A percentile compares a stretch with the other conserved stretches of the same genome.
These are phyloP conservation scores for Boloria selene DNA, from an alignment of 2,888 invertebrate genomes.

Conservation along the genomic window DNA sequence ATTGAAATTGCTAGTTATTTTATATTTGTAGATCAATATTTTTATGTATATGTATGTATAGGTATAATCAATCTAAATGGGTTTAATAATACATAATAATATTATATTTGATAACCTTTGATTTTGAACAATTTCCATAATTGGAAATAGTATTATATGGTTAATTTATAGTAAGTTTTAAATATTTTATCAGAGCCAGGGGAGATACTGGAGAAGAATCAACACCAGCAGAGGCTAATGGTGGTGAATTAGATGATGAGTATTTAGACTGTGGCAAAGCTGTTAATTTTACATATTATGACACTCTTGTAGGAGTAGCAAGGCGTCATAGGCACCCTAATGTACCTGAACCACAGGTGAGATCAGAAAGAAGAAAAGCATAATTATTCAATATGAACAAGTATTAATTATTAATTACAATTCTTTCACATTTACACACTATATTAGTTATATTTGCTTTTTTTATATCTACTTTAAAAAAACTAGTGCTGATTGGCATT, in stretches of 20 bases:
- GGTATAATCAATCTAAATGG: no score
- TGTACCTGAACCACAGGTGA: constrained; percentile 90
- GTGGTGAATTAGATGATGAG: constrained; percentile 80
- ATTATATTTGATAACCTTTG: no score
- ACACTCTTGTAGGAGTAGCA: constrained; percentile 93
- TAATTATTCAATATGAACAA: no score
- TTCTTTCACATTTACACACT: background rate
- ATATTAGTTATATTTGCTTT: no score
- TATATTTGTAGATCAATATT: no score
- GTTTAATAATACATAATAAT: no score
- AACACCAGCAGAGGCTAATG: constrained; percentile 58
- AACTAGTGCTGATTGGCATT: no score
- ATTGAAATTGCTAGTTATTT: no score
- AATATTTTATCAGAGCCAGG: constrained; percentile 55
- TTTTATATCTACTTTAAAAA: no score
- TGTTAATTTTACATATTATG: constrained; percentile 94
- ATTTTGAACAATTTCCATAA: background rate
- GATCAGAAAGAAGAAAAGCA: no score
- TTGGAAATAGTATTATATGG: background rate
- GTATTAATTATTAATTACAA: background rate
- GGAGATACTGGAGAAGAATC: constrained; percentile 65
- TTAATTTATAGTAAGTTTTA: background rate
- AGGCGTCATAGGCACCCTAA: constrained; percentile 91
- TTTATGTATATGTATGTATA: no score
- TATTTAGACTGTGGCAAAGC: constrained; percentile 91